Evolutionary conservation across 2,797 vertebrate genomes (phyloP).

Genomic region (Tarsius wallacei): DNA sequence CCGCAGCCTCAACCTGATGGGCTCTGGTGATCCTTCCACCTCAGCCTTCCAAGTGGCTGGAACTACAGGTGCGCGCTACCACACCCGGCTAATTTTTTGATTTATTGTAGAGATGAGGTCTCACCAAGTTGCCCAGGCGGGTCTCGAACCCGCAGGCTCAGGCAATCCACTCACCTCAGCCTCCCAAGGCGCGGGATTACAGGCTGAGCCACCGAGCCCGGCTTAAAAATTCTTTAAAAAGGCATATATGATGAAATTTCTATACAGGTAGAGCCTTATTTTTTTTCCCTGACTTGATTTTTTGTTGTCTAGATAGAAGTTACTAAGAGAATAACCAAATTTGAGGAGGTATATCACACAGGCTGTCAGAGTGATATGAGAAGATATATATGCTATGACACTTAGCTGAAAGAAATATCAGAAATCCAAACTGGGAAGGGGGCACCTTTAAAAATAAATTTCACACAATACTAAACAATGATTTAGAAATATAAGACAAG

Average conservation of each 20-base stretch:
- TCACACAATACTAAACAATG: not conserved
- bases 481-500: not conserved
- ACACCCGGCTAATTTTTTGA: too few species aligned
- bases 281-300: not conserved
- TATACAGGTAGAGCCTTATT: not conserved
- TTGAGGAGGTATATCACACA: not conserved
- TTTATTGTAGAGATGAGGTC: too few species aligned
- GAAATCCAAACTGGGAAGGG: not conserved
- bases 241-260: not conserved
- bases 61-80: too few species aligned
- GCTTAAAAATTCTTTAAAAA: slow-evolving; percentile 47
- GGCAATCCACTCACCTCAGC: too few species aligned
- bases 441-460: not conserved
- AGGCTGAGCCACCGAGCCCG: too few species aligned
- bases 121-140: too few species aligned
- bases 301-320: not conserved
- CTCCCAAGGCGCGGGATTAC: too few species aligned
- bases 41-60: too few species aligned
- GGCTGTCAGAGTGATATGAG: not conserved
- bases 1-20: too few species aligned
- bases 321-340: not conserved
- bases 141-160: too few species aligned
- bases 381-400: not conserved
- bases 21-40: too few species aligned
- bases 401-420: slow-evolving; percentile 21